phyloP scores from a whole-genome alignment of 2,113 vertebrate species.

The Gallinago media region DNA sequence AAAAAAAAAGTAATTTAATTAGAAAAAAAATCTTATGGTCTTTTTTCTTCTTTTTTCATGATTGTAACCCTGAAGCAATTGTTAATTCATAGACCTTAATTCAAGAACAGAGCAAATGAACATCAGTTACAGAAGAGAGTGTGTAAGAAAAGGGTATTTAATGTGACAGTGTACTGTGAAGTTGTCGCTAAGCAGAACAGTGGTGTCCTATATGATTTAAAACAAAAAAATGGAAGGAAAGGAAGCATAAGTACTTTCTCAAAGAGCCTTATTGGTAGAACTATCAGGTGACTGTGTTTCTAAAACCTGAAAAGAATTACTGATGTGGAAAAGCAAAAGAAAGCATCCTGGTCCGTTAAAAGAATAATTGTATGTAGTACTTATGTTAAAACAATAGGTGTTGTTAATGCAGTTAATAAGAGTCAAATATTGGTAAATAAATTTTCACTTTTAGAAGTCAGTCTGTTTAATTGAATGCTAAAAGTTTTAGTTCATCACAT shows the following conservation, averaged over 20 bases:
- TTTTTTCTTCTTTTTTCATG: background rate
- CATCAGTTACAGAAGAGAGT: background rate
- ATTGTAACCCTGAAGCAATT: background rate
- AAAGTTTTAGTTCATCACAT: background rate
- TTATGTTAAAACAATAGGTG: background rate
- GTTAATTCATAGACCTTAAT: background rate
- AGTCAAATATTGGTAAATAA: background rate
- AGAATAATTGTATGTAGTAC: background rate
- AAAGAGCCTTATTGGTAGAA: background rate
- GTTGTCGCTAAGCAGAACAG: background rate
- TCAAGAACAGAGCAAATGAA: background rate
- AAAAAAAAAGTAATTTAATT: background rate
- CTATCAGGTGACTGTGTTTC: background rate
- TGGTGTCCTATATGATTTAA: background rate
- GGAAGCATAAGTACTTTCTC: background rate
- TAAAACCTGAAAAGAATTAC: background rate
- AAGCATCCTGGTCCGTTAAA: background rate
- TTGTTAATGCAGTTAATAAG: background rate
- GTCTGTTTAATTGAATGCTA: background rate
- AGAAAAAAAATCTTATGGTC: background rate
- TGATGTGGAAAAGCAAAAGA: constrained; percentile 19
- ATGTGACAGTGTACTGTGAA: background rate
- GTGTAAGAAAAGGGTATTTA: background rate
- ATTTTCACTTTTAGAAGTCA: background rate
- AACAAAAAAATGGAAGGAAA: background rate